Conservation (phyloP, 53 echinoderm and acorn worm genomes). For the Patiria pectinifera region DNA sequence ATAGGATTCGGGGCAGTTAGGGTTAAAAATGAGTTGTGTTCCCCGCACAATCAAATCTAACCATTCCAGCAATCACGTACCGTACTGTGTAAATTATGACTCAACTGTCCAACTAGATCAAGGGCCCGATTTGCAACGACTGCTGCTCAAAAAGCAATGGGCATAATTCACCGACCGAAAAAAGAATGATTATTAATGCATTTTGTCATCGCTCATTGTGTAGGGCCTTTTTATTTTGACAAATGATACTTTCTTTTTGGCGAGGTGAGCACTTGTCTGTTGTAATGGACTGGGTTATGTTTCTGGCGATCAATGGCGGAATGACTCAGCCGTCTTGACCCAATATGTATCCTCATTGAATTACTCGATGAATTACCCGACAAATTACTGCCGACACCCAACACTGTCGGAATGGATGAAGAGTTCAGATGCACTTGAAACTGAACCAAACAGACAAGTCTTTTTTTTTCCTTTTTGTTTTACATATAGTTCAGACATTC, state of each 20-base stretch:
- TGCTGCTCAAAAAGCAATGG: constrained; percentile 12
- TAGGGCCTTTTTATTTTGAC: background rate
- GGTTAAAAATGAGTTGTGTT: background rate
- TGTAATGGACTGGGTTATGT: constrained; percentile 27
- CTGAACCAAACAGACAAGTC: background rate
- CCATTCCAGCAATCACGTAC: constrained; percentile 1
- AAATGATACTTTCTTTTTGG: background rate
- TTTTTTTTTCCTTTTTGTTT: background rate
- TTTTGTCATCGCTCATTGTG: background rate
- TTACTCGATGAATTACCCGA: constrained; percentile 6
- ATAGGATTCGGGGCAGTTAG: too few species aligned
- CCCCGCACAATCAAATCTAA: constrained; percentile 2
- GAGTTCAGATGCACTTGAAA: background rate
- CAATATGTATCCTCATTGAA: constrained; percentile 33
- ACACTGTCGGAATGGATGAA: background rate
- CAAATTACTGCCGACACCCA: background rate
- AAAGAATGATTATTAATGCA: constrained; percentile 42
- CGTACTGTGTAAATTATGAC: constrained; percentile 31
- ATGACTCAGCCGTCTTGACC: constrained; percentile 61
- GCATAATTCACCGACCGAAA: constrained; percentile 18
- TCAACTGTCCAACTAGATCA: constrained; percentile 4
- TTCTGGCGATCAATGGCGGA: constrained; percentile 32
- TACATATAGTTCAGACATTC: too few species aligned
- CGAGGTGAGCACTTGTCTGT: background rate
- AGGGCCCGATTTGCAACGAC: background rate